A percentile compares a stretch with the other conserved stretches of the same genome.
phyloP scores from a whole-genome alignment of 1,140 invertebrate genomes.

The Lerema accius region DNA sequence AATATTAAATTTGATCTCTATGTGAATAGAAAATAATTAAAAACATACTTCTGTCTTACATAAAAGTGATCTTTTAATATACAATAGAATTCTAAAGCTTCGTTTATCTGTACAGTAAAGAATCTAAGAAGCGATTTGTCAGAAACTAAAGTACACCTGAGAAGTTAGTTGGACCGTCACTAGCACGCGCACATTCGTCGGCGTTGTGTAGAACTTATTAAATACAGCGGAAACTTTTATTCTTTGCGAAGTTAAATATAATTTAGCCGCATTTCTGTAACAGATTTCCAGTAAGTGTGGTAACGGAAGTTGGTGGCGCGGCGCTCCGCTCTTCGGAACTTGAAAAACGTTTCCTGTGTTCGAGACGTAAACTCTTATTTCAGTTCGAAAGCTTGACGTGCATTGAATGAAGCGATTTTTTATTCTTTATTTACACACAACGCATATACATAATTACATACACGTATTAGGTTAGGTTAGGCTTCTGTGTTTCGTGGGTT shows the following conservation, averaged over 20 bases:
- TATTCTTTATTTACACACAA: too few relatives aligned
- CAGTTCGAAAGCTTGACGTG: not conserved
- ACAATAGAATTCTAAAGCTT: too few relatives aligned
- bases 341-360: conserved; percentile 32
- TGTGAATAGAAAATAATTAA: too few relatives aligned
- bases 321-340: conserved; percentile 5
- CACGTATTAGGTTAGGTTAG: too few relatives aligned
- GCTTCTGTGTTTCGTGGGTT: too few relatives aligned
- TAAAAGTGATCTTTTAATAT: too few relatives aligned
- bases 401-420: too few relatives aligned
- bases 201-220: not conserved
- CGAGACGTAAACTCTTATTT: conserved; percentile 26
- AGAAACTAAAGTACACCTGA: not conserved
- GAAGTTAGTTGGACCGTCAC: not conserved
- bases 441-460: too few relatives aligned
- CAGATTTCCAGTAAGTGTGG: conserved; percentile 25
- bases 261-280: conserved; percentile 21
- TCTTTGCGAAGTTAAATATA: conserved; percentile 16
- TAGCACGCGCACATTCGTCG: not conserved
- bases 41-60: too few relatives aligned
- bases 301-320: conserved; percentile 19
- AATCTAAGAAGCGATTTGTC: not conserved
- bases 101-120: not conserved
- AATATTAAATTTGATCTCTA: too few relatives aligned
- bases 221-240: not conserved